Evolutionary conservation across 1,140 invertebrate species (phyloP).

Genomic region (Anastrepha ludens): DNA sequence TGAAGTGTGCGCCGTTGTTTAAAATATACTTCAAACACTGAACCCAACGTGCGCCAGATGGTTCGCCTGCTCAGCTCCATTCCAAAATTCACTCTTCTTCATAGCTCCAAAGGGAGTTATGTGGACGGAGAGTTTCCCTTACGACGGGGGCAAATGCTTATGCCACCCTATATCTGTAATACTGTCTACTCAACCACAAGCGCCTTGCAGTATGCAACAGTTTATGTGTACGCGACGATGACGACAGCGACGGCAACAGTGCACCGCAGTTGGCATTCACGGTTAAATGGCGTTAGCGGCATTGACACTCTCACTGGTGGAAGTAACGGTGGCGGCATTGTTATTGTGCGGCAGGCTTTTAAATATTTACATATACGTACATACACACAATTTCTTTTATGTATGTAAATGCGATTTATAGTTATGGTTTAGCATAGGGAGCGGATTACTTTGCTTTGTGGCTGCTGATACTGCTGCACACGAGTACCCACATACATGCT

Average conservation of each 20-base stretch:
- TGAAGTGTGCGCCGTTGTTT: too few relatives aligned
- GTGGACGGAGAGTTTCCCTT: too few relatives aligned
- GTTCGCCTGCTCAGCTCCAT: too few relatives aligned
- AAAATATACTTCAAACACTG: too few relatives aligned
- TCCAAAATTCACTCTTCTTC: too few relatives aligned
- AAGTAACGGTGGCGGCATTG: neutral
- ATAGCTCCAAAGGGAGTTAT: too few relatives aligned
- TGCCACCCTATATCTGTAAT: too few relatives aligned
- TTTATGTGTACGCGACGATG: neutral
- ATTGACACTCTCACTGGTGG: neutral
- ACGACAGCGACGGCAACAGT: neutral
- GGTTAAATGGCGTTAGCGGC: neutral
- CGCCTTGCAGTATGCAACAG: slow-evolving; percentile 6
- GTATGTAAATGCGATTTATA: slow-evolving; percentile 15
- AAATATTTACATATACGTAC: neutral
- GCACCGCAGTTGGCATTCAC: neutral
- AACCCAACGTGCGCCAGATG: too few relatives aligned
- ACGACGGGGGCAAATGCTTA: too few relatives aligned
- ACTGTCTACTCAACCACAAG: neutral
- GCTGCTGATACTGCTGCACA: neutral
- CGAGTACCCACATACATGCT: neutral
- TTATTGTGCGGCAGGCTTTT: neutral
- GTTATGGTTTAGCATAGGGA: neutral
- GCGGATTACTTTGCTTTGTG: neutral
- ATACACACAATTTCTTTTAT: neutral